A percentile compares a stretch with the other conserved stretches of the same genome.
Conservation (phyloP, 2,797 vertebrate genomes). For the Sus cebifrons region DNA sequence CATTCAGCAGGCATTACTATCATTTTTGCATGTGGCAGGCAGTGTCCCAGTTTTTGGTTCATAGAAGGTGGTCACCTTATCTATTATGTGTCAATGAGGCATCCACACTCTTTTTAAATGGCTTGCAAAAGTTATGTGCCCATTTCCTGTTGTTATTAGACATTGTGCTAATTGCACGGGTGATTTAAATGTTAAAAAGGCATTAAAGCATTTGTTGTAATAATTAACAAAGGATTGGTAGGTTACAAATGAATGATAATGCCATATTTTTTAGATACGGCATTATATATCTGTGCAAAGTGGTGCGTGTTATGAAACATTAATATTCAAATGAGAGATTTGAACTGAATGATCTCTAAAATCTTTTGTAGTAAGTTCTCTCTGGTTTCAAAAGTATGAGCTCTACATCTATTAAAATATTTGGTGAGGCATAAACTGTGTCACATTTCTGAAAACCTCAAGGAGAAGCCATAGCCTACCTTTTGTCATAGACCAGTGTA, state of each 20-base stretch:
- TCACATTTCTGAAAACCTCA: neutral
- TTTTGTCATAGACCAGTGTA: neutral
- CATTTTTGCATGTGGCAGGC: neutral
- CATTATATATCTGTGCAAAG: slow-evolving; percentile 57
- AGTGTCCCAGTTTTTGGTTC: slow-evolving; percentile 18
- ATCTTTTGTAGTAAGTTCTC: slow-evolving; percentile 50
- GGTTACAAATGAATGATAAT: slow-evolving; percentile 82
- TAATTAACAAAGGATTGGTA: slow-evolving; percentile 80
- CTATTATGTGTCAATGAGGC: slow-evolving; percentile 79
- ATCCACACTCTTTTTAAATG: slow-evolving; percentile 63
- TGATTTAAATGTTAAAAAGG: slow-evolving; percentile 86
- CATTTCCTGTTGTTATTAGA: slow-evolving; percentile 80
- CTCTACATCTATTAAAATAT: neutral
- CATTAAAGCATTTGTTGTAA: slow-evolving; percentile 86
- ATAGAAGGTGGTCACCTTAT: slow-evolving; percentile 81
- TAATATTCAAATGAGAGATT: slow-evolving; percentile 84
- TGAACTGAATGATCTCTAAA: slow-evolving; percentile 74
- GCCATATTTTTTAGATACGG: slow-evolving; percentile 72
- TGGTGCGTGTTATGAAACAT: slow-evolving; percentile 77
- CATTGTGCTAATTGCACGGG: slow-evolving; percentile 82
- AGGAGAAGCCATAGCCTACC: slow-evolving; percentile 13
- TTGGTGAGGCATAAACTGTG: neutral
- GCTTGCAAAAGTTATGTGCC: slow-evolving; percentile 66
- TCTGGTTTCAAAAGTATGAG: slow-evolving; percentile 26
- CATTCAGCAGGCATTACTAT: neutral